A percentile compares a stretch with the other conserved stretches of the same genome.
These are phyloP conservation scores for Ectemnius cavifrons DNA, from an alignment of 2,888 invertebrate genomes.

Conservation along the genomic window DNA sequence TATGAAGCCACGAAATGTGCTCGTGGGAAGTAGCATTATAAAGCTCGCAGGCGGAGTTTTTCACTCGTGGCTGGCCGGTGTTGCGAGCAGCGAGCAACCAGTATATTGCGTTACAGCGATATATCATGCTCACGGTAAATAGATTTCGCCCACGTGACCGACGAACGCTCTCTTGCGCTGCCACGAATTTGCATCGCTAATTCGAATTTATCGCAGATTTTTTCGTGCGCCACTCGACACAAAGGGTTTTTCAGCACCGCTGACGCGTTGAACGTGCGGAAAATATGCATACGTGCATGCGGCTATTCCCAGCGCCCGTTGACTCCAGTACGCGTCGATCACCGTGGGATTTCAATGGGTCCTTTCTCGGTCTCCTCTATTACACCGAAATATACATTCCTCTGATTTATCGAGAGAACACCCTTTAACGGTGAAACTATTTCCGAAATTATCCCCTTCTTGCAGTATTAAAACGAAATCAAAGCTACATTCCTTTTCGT, in stretches of 20 bases:
- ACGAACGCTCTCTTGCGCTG: background rate
- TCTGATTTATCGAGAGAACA: too few relatives aligned
- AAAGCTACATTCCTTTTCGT: too few relatives aligned
- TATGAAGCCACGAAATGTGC: background rate
- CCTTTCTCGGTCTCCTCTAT: too few relatives aligned
- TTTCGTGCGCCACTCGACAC: background rate
- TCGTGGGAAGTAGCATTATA: background rate
- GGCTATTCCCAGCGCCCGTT: too few relatives aligned
- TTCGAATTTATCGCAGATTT: slow-evolving; percentile 6
- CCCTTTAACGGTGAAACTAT: too few relatives aligned
- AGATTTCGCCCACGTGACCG: slow-evolving; percentile 5
- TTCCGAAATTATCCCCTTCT: too few relatives aligned
- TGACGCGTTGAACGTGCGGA: background rate
- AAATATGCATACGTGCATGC: too few relatives aligned
- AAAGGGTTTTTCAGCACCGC: background rate
- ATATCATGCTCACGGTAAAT: slow-evolving; percentile 8
- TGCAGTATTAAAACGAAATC: too few relatives aligned
- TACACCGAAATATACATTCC: too few relatives aligned
- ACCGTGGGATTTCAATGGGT: too few relatives aligned
- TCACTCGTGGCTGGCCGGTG: background rate
- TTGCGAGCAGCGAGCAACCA: background rate
- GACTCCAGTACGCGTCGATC: too few relatives aligned
- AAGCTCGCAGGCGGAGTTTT: background rate
- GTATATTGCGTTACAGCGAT: slow-evolving; percentile 8
- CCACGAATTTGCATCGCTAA: slow-evolving; percentile 10